phyloP scores from a whole-genome alignment of 2,113 vertebrate species.

The Gobiocypris rarus region DNA sequence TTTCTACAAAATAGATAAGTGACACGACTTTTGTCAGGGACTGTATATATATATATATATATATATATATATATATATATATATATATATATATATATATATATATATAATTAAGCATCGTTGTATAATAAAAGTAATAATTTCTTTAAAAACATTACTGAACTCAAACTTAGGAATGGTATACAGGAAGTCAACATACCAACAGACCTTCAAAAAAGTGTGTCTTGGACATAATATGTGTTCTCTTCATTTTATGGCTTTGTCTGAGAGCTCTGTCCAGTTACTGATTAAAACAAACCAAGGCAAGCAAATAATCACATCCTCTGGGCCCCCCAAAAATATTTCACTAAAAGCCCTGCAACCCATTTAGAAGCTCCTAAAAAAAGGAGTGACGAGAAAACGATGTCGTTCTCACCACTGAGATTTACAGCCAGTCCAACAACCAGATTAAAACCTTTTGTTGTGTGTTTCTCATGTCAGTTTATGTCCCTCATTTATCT shows the following conservation, averaged over 20 bases:
- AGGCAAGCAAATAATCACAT: conserved; percentile 32
- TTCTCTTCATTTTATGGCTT: conserved; percentile 18
- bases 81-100: too few species aligned
- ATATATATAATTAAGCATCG: too few species aligned
- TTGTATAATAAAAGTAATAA: too few species aligned
- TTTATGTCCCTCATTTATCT: not conserved
- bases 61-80: too few species aligned
- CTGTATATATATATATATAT: too few species aligned
- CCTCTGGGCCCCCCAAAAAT: not conserved
- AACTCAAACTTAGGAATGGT: not conserved
- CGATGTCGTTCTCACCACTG: not conserved
- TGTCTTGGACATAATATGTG: not conserved
- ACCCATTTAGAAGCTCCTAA: conserved; percentile 2
- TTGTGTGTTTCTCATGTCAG: not conserved
- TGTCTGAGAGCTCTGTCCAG: not conserved
- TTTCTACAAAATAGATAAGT: too few species aligned
- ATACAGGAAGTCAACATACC: not conserved
- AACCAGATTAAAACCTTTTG: not conserved
- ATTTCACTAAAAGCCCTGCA: not conserved
- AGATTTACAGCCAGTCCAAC: conserved; percentile 16
- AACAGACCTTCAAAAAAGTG: not conserved
- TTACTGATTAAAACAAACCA: conserved; percentile 35
- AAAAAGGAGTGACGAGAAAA: not conserved
- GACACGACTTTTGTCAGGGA: too few species aligned
- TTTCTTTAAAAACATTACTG: not conserved